phyloP scores from a whole-genome alignment of 2,888 invertebrate genomes.

The Bombyx huttoni region DNA sequence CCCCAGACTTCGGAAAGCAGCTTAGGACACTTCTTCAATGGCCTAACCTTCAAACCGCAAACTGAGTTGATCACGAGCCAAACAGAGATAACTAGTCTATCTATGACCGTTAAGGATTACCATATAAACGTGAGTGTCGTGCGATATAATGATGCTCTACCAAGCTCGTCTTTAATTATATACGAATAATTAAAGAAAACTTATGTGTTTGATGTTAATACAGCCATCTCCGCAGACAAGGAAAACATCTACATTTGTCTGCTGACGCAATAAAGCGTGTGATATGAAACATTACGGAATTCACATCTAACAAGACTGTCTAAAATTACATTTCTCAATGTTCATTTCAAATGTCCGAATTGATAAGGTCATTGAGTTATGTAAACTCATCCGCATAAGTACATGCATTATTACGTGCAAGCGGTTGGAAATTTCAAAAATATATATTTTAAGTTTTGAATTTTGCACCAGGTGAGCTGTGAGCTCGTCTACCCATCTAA shows the following conservation, averaged over 20 bases:
- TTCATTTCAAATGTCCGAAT: slow-evolving; percentile 24
- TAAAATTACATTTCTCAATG: slow-evolving; percentile 27
- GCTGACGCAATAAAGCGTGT: not conserved
- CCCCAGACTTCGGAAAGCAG: slow-evolving; percentile 23
- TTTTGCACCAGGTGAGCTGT: too few relatives aligned
- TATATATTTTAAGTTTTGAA: too few relatives aligned
- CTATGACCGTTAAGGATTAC: not conserved
- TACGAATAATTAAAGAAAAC: not conserved
- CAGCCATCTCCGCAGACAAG: not conserved
- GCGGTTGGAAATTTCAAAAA: not conserved
- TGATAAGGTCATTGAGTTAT: slow-evolving; percentile 53
- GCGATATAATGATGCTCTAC: not conserved
- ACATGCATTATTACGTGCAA: slow-evolving; percentile 33
- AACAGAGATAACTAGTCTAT: not conserved
- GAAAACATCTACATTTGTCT: not conserved
- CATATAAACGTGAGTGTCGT: not conserved
- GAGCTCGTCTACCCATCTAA: too few relatives aligned
- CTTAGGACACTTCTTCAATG: not conserved
- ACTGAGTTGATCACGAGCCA: not conserved
- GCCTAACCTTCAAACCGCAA: not conserved
- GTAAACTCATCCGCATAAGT: slow-evolving; percentile 40
- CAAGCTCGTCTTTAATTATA: too few relatives aligned
- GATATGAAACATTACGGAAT: not conserved
- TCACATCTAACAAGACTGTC: not conserved
- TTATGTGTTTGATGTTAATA: too few relatives aligned